These are phyloP conservation scores for Auanema freiburgensis DNA, from an alignment of 2,888 invertebrate species.

Conservation along the genomic window DNA sequence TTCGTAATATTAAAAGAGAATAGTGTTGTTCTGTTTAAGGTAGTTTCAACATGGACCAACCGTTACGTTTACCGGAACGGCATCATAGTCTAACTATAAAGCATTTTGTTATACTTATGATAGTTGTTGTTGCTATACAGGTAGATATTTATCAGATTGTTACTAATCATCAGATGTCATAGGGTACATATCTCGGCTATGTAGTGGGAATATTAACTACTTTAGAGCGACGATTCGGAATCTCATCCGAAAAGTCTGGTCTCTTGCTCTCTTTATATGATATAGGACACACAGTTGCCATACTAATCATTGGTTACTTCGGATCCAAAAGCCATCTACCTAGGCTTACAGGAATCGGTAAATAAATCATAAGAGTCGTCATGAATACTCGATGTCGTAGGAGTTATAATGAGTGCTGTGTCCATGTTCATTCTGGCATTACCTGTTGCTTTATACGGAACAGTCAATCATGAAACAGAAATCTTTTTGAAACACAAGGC, in stretches of 20 bases:
- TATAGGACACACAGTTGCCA: slow-evolving; percentile 52
- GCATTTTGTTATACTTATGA: slow-evolving; percentile 45
- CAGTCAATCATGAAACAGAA: slow-evolving; percentile 35
- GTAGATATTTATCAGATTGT: slow-evolving; percentile 7
- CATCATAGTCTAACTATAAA: slow-evolving; percentile 32
- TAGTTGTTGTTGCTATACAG: slow-evolving; percentile 46
- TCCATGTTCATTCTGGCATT: slow-evolving; percentile 51
- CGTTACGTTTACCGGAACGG: slow-evolving; percentile 30
- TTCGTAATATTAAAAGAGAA: too few relatives aligned
- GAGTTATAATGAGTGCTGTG: slow-evolving; percentile 43
- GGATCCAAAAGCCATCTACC: slow-evolving; percentile 50
- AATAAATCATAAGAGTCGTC: background rate
- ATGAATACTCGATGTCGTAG: slow-evolving; percentile 17
- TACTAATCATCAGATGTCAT: background rate
- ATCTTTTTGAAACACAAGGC: slow-evolving; percentile 22
- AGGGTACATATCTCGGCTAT: slow-evolving; percentile 50
- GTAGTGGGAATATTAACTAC: slow-evolving; percentile 50
- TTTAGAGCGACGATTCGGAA: slow-evolving; percentile 43
- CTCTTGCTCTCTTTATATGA: slow-evolving; percentile 51
- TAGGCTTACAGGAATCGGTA: slow-evolving; percentile 50
- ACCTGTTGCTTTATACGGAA: slow-evolving; percentile 49
- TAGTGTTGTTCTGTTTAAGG: background rate
- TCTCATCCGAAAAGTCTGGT: slow-evolving; percentile 42
- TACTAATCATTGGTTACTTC: slow-evolving; percentile 53
- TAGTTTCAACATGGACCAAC: background rate